Conservation (phyloP, 1,140 invertebrate genomes). For the Grapholita molesta region DNA sequence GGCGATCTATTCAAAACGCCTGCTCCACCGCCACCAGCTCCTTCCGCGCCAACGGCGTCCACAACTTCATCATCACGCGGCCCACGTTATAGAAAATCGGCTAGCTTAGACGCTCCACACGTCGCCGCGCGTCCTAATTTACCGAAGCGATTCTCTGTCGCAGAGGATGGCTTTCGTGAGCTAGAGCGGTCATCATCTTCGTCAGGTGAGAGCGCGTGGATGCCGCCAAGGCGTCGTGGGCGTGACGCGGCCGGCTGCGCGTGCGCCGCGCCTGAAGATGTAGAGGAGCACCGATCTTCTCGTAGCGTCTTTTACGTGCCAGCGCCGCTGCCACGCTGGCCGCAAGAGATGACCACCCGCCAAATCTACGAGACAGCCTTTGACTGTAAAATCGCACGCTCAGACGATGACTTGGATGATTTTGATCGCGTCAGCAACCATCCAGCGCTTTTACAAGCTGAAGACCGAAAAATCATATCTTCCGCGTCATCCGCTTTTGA, state of each 20-base stretch:
- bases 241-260: slow-evolving; percentile 81
- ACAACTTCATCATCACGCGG: slow-evolving; percentile 66
- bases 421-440: slow-evolving; percentile 89
- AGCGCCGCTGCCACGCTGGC: slow-evolving; percentile 82
- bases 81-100: slow-evolving; percentile 79
- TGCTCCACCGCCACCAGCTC: slow-evolving; percentile 44
- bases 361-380: slow-evolving; percentile 94
- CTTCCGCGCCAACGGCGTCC: slow-evolving; percentile 57
- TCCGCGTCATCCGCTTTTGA: slow-evolving; percentile 72
- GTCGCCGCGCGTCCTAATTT: slow-evolving; percentile 69
- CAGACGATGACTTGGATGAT: slow-evolving; percentile 89
- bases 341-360: slow-evolving; percentile 80
- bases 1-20: slow-evolving; percentile 83
- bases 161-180: slow-evolving; percentile 81
- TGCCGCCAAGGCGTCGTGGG: slow-evolving; percentile 80
- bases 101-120: slow-evolving; percentile 83
- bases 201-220: slow-evolving; percentile 75
- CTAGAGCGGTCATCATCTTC: slow-evolving; percentile 72
- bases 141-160: slow-evolving; percentile 82
- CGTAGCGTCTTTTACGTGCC: slow-evolving; percentile 81
- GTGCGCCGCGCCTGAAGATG: slow-evolving; percentile 82
- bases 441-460: slow-evolving; percentile 83
- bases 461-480: slow-evolving; percentile 71
- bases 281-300: slow-evolving; percentile 80
- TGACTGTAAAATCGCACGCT: slow-evolving; percentile 90